phyloP scores from a whole-genome alignment of 2,888 invertebrate species.

The Anodontia alba region DNA sequence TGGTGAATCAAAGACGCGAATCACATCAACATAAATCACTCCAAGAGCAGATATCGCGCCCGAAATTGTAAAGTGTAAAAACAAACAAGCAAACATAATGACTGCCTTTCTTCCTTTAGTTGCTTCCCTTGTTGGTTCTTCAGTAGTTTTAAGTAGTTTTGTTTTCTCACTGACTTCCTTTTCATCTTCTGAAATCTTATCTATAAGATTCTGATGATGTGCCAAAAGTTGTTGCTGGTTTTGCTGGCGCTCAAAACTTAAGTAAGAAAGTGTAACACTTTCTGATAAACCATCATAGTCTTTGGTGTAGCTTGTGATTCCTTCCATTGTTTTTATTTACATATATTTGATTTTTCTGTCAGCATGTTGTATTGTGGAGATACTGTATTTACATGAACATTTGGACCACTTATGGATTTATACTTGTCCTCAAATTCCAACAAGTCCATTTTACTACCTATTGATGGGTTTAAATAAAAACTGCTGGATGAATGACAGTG shows the following conservation, averaged over 20 bases:
- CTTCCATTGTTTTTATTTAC: neutral
- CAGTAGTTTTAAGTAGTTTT: neutral
- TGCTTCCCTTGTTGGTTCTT: neutral
- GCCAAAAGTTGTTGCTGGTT: neutral
- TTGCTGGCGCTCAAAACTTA: conserved; percentile 10
- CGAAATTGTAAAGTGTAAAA: conserved; percentile 12
- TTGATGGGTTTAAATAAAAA: no score
- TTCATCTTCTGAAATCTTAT: neutral
- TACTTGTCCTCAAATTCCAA: no score
- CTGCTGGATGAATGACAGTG: no score
- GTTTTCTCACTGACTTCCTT: neutral
- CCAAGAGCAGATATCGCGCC: conserved; percentile 41
- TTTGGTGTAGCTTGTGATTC: neutral
- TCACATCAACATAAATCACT: conserved; percentile 49
- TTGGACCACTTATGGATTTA: no score
- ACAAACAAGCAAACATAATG: conserved; percentile 42
- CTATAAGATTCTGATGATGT: neutral
- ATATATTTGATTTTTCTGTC: no score
- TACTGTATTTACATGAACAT: no score
- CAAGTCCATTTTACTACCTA: no score
- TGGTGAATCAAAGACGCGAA: conserved; percentile 30
- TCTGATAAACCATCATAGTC: neutral
- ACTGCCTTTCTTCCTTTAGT: conserved; percentile 11
- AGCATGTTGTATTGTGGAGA: no score
- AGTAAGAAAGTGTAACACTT: neutral